Conservation (phyloP, 2,113 vertebrate genomes). For the Fregetta grallaria region DNA sequence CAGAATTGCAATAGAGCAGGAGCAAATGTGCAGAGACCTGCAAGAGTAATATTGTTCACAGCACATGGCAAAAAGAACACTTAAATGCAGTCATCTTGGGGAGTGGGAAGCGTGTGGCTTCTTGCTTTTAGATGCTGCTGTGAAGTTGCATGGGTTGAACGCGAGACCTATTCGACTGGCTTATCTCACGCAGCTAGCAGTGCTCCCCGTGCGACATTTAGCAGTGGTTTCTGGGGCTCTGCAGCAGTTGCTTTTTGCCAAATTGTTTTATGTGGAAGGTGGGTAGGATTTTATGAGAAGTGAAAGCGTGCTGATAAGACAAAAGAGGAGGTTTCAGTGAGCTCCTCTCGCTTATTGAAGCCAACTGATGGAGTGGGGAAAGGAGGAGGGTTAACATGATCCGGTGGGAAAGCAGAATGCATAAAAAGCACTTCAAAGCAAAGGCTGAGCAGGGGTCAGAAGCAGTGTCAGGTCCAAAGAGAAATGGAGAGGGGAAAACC, state of each 20-base stretch:
- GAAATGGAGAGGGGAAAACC: slow-evolving; percentile 26
- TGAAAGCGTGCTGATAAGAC: background rate
- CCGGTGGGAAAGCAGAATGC: background rate
- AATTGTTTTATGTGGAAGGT: background rate
- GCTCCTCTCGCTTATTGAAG: slow-evolving; percentile 2
- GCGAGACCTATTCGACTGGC: background rate
- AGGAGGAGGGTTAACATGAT: slow-evolving; percentile 36
- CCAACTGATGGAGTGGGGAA: slow-evolving; percentile 46
- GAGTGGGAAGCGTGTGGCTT: background rate
- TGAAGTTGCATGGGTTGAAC: background rate
- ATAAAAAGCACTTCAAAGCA: slow-evolving; percentile 51
- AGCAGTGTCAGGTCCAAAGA: slow-evolving; percentile 41
- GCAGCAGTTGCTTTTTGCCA: background rate
- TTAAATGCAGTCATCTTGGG: background rate
- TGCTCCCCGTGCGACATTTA: background rate
- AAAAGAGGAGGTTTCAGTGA: slow-evolving; percentile 39
- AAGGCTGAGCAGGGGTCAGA: slow-evolving; percentile 23
- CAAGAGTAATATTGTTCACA: fast-evolving
- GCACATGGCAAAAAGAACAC: background rate
- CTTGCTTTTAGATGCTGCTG: background rate
- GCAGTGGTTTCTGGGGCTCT: background rate
- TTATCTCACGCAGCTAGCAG: background rate
- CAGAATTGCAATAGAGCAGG: background rate
- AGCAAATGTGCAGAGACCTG: background rate
- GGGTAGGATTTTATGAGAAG: slow-evolving; percentile 21